Percentiles rank a stretch among this genome's conserved stretches.
These are phyloP conservation scores for Menidia menidia DNA, from an alignment of 2,797 vertebrate genomes.

Conservation along the genomic window DNA sequence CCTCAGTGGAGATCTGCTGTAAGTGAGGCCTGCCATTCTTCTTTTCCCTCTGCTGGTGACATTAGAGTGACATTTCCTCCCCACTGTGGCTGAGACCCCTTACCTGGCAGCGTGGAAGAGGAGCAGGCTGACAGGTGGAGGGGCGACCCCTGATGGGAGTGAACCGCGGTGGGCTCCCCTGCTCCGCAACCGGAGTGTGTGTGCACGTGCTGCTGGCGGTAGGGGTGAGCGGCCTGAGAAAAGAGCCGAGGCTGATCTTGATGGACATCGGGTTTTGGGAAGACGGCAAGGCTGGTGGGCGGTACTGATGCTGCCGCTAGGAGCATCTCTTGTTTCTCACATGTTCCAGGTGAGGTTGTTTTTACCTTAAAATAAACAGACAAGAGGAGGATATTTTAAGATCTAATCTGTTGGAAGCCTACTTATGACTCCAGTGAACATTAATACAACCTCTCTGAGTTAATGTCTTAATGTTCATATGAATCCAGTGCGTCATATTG, in stretches of 20 bases:
- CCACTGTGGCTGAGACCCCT: constrained; percentile 68
- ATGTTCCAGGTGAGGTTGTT: constrained; percentile 79
- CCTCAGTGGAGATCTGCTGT: constrained; percentile 42
- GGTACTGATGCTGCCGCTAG: constrained; percentile 54
- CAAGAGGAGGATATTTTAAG: neutral
- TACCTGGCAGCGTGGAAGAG: constrained; percentile 77
- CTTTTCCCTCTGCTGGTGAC: constrained; percentile 60
- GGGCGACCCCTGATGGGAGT: constrained; percentile 60
- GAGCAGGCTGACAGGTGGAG: constrained; percentile 70
- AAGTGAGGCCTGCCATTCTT: constrained; percentile 71
- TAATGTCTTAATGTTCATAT: constrained; percentile 54
- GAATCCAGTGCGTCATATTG: constrained; percentile 61
- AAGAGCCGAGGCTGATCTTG: constrained; percentile 37
- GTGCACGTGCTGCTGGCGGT: constrained; percentile 36
- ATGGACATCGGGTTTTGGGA: constrained; percentile 32
- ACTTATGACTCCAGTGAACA: constrained; percentile 42
- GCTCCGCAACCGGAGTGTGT: constrained; percentile 54
- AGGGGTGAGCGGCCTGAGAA: constrained; percentile 22
- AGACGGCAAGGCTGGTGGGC: constrained; percentile 18
- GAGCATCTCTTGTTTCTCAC: constrained; percentile 49
- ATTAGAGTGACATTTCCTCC: constrained; percentile 78
- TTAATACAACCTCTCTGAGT: constrained; percentile 35
- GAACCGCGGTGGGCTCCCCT: constrained; percentile 54
- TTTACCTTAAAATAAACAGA: constrained; percentile 82
- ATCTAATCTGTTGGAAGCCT: constrained; percentile 15